Evolutionary conservation across 2,113 vertebrate genomes (phyloP).

Genomic region (Pygoscelis antarcticus): DNA sequence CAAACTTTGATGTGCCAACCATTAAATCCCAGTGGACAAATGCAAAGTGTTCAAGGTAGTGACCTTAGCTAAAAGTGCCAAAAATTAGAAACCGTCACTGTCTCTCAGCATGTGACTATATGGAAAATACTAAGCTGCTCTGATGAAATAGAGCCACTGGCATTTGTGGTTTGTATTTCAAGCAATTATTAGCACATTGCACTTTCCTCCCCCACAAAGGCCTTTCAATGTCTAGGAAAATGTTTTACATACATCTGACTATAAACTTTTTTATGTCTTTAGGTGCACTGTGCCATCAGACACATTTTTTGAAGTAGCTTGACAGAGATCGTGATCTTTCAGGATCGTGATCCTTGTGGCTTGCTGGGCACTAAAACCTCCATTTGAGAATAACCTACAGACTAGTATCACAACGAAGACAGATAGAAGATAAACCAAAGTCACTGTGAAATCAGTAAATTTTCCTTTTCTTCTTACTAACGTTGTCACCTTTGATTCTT

Average conservation of each 20-base stretch:
- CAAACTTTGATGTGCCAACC: not conserved
- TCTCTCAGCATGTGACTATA: not conserved
- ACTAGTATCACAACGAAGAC: not conserved
- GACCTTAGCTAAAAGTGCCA: not conserved
- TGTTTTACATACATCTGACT: not conserved
- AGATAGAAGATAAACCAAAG: not conserved
- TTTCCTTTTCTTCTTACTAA: not conserved
- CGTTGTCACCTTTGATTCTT: not conserved
- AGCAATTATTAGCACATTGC: not conserved
- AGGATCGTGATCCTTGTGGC: not conserved
- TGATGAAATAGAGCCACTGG: not conserved
- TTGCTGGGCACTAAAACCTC: not conserved
- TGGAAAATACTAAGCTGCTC: not conserved
- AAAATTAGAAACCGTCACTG: not conserved
- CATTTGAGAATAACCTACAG: not conserved
- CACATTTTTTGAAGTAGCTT: not conserved
- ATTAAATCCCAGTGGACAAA: not conserved
- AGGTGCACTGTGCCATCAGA: not conserved
- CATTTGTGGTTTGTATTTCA: not conserved
- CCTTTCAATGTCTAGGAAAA: not conserved
- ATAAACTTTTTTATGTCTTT: not conserved
- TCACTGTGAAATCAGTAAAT: too few species aligned
- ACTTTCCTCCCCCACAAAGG: not conserved
- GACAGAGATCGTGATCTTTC: not conserved
- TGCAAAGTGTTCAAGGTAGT: not conserved